Evolutionary conservation across 1,140 invertebrate genomes (phyloP).

Genomic region (Prorops nasuta): DNA sequence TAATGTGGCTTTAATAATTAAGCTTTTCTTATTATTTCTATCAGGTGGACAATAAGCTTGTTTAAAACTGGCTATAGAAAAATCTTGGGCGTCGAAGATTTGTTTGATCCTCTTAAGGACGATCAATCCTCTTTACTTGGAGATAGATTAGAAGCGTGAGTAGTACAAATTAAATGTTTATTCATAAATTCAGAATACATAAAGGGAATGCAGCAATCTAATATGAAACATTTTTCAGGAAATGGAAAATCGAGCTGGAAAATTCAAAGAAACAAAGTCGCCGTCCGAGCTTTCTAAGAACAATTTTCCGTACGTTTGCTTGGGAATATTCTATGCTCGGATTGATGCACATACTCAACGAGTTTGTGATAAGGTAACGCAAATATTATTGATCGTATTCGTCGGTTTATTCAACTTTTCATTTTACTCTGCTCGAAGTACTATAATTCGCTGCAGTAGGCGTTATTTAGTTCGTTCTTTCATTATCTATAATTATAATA

Average conservation of each 20-base stretch:
- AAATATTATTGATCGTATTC: not conserved
- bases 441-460: no score
- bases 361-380: conserved; percentile 47
- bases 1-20: no score
- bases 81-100: conserved; percentile 57
- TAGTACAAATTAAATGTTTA: no score
- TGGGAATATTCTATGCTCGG: conserved; percentile 59
- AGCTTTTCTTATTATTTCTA: no score
- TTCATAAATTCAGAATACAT: not conserved
- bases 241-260: conserved; percentile 55
- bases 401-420: no score
- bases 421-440: no score
- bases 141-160: conserved; percentile 46
- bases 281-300: conserved; percentile 55
- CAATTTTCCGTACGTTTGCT: conserved; percentile 64
- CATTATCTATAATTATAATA: no score
- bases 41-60: conserved; percentile 59
- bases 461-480: no score
- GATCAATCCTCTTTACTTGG: conserved; percentile 54
- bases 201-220: not conserved
- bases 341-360: conserved; percentile 49
- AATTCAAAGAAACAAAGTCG: conserved; percentile 36
- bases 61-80: conserved; percentile 61
- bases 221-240: conserved; percentile 31
- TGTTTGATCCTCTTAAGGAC: conserved; percentile 58